Base-by-base conservation (phyloP, 2,797 vertebrate genomes). In the Hyperoplus lanceolatus region DNA sequence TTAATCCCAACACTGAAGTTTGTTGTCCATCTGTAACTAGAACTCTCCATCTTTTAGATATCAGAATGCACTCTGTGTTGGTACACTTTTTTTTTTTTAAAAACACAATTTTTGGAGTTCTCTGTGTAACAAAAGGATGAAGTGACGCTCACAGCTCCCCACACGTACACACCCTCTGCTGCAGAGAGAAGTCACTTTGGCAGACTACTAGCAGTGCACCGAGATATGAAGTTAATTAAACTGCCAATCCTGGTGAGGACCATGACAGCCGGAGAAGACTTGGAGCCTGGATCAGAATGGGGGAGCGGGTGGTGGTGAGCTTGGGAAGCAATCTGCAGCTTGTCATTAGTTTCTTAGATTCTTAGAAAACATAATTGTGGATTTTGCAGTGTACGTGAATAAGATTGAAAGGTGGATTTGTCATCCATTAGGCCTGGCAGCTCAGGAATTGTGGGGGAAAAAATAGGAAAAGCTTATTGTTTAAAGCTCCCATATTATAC, bases 181-280 rank as follows among this genome's bases (percentile, higher is more conserved):
- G 48, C 67, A 56, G 54, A 66, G 48, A 79, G 78, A 62, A 77
- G 80, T 69, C 75, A 72, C 78, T 81, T 2, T 29, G 29, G 29
- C 29, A 29, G 29, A 29, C 29, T 29, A 29, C 63, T 67, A 66
- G 82, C 67, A 76, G 81, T 71, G 89, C 75, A 79, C 56, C 4
- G 84, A 91, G 91, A 93, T 93, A 93, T 87, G 75, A 90, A 92
- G 89, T 91, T 93, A 94, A 94, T 95, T 92, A 93, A 93, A 93
- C 83, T 93, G 91, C 87, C 88, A 89, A 84, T 93, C 87, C 79
- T 70, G 21, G 48, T 57, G 78, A 92, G 90, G 78, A 85, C 70
- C 43, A 16, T 84, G 88, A 85, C 87, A 89, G 83, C 74, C 36
- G 64, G 73, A 81, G 79, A 75, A 62, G 73, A 88, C 73, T 70